These are phyloP conservation scores for Genyomyrus donnyi DNA, from an alignment of 2,113 vertebrate genomes.

Conservation along the genomic window DNA sequence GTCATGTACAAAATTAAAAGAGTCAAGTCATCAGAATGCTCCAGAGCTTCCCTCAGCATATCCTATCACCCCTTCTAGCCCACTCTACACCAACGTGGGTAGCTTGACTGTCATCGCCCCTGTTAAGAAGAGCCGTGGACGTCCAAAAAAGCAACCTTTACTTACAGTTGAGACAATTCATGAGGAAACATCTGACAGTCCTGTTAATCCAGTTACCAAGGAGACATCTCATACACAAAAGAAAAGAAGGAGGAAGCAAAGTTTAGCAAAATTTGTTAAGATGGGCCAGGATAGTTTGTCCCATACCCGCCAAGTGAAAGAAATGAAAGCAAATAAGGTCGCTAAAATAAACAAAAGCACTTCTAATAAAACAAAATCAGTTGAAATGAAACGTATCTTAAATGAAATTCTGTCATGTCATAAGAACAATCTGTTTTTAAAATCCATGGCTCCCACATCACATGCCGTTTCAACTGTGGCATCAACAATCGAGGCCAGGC, in stretches of 20 bases:
- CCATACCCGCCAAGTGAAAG: constrained; percentile 69
- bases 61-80: constrained; percentile 92
- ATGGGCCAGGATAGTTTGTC: constrained; percentile 60
- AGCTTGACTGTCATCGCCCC: constrained; percentile 94
- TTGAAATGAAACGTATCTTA: constrained; percentile 92
- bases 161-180: constrained; percentile 97
- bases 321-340: constrained; percentile 55
- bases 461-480: constrained; percentile 71
- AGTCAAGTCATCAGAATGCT: constrained; percentile 62
- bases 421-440: constrained; percentile 73
- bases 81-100: constrained; percentile 93
- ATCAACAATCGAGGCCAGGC: constrained; percentile 79
- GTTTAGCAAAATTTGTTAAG: constrained; percentile 73
- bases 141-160: constrained; percentile 95
- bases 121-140: constrained; percentile 91
- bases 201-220: constrained; percentile 78
- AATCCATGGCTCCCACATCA: constrained; percentile 71
- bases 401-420: constrained; percentile 91
- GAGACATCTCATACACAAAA: constrained; percentile 74
- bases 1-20: constrained; percentile 83
- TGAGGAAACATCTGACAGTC: constrained; percentile 87
- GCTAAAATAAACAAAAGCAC: constrained; percentile 77
- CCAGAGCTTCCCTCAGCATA: constrained; percentile 89
- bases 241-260: constrained; percentile 72
- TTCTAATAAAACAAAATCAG: constrained; percentile 84